Percentiles rank a stretch among this genome's conserved stretches.
These are phyloP conservation scores for Alexandromys fortis DNA, from an alignment of 2,113 vertebrate species.

Conservation along the genomic window DNA sequence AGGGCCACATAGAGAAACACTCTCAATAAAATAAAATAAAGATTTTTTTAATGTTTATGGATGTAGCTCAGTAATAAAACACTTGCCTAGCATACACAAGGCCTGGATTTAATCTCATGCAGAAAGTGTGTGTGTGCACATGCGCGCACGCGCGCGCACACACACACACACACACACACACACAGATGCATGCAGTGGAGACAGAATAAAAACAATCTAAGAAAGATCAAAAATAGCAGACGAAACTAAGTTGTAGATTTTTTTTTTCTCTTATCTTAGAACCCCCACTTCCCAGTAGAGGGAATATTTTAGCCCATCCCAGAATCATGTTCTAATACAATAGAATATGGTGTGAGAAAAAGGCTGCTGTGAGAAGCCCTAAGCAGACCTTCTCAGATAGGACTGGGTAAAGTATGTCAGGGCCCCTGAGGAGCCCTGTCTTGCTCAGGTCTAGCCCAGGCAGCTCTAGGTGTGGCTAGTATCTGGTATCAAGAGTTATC, in stretches of 20 bases:
- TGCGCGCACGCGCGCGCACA: rapidly evolving
- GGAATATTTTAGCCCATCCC: background rate
- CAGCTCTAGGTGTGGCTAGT: background rate
- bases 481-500: background rate
- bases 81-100: background rate
- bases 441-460: background rate
- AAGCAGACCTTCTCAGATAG: background rate
- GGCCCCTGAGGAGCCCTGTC: background rate
- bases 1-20: background rate
- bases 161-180: too few relatives aligned
- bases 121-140: background rate
- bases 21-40: background rate
- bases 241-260: background rate
- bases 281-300: background rate
- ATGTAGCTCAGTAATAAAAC: background rate
- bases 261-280: background rate
- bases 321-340: background rate
- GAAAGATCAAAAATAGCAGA: slow-evolving; percentile 35
- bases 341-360: background rate
- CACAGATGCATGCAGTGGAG: background rate
- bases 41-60: background rate
- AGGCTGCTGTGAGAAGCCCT: background rate
- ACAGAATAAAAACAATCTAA: slow-evolving; percentile 29
- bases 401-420: background rate
- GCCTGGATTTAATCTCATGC: background rate